These are phyloP conservation scores for Rutpela maculata DNA, from an alignment of 2,888 invertebrate species.

Conservation along the genomic window DNA sequence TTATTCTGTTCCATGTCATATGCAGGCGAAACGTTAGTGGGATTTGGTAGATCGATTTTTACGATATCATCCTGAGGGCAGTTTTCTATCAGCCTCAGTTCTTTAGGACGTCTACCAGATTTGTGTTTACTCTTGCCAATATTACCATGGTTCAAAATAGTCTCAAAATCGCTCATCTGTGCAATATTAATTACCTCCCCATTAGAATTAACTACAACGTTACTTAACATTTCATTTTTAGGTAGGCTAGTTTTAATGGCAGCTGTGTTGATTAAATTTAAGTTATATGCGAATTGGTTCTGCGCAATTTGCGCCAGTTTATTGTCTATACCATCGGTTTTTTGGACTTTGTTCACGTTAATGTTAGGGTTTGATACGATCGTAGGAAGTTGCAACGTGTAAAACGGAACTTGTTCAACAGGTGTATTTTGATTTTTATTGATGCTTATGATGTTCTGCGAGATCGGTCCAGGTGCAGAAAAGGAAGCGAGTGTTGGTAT, in stretches of 20 bases:
- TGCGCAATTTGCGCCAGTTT: conserved; percentile 52
- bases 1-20: conserved; percentile 54
- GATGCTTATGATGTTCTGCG: conserved; percentile 42
- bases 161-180: conserved; percentile 66
- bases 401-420: conserved; percentile 57
- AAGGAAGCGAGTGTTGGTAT: conserved; percentile 42
- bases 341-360: conserved; percentile 47
- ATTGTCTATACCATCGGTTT: conserved; percentile 45
- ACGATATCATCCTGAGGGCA: conserved; percentile 57
- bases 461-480: conserved; percentile 25
- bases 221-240: conserved; percentile 65
- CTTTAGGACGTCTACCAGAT: conserved; percentile 40
- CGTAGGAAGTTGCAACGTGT: conserved; percentile 66
- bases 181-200: conserved; percentile 70
- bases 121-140: conserved; percentile 50
- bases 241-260: conserved; percentile 63
- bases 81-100: conserved; percentile 35
- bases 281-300: conserved; percentile 64
- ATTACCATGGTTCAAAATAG: conserved; percentile 60
- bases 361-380: conserved; percentile 58
- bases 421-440: conserved; percentile 46
- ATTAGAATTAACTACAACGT: conserved; percentile 69
- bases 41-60: conserved; percentile 68
- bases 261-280: conserved; percentile 65
- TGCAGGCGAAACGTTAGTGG: conserved; percentile 48